Base-by-base conservation (phyloP, 2,113 vertebrate genomes). In the Oreocharis arfaki region DNA sequence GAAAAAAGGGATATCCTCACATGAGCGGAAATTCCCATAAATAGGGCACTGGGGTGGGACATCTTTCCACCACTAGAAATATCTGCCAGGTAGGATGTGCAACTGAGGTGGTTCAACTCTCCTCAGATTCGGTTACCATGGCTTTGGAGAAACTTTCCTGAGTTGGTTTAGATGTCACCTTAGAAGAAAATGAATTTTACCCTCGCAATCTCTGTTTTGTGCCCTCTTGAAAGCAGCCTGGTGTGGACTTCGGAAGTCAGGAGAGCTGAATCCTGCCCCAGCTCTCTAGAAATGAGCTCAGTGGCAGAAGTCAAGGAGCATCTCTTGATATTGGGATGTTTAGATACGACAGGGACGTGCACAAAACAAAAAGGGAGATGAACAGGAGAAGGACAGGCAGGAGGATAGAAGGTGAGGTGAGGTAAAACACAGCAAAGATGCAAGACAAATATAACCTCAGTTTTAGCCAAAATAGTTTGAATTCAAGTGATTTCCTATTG, bases 31-130 rank as follows among this genome's bases (percentile, higher is more conserved):
- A 30, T 55, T 64, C 20, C 24, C 30, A 41, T 20, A 47, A 63
- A 50, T 0, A 16, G 10, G 26, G 6, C 53, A 42, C 6, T 9
- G 17, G 11, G 10, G 1, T 35, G 35, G 41, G 35, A 42, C 6
- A 39, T 33, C 13, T 59, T 90, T 65, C 59, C 39, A 70, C 10
- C 33, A 5, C 52, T 56, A 32, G 21, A 81, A 75, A 5, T 49
- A 41, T 79, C 70, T 87, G 22, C 30, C 5, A 7, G 16, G 7
- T 19, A 37, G 39, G 24, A 71, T 55, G 55, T 90, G 50, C 23
- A 47, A 6, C 23, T 46, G 32, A 76, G 18, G 35, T 33, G 57
- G 53, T 65, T 50, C 32, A 94, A 35, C 6, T 18, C 6, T 57
- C 33, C 27, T 88, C 46, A 55, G 16, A 80, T 11, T 1, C 32